phyloP scores from a whole-genome alignment of 2,797 vertebrate species.

The Lithobates sylvaticus region DNA sequence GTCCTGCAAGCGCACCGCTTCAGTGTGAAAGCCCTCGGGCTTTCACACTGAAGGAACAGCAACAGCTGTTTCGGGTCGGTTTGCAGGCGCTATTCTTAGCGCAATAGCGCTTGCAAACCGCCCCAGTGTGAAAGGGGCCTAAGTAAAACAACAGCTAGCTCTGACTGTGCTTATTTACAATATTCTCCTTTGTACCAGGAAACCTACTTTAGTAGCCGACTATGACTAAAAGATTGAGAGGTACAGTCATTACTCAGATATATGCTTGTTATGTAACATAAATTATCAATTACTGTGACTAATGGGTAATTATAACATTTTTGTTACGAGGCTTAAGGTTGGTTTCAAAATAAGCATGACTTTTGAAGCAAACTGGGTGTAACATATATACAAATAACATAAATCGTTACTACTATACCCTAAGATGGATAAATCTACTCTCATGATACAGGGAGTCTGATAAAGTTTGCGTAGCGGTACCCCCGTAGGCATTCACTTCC shows the following conservation, averaged over 20 bases:
- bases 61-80: no score
- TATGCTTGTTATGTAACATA: conserved; percentile 14
- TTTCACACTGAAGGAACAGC: no score
- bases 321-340: background rate
- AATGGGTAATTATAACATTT: conserved; percentile 24
- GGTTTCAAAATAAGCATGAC: background rate
- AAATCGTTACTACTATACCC: background rate
- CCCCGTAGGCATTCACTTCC: no score
- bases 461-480: no score
- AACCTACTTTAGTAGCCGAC: background rate
- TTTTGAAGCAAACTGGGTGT: conserved; percentile 1
- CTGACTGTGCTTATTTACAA: background rate
- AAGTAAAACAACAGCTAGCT: no score
- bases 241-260: conserved; percentile 9
- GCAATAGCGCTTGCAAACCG: no score
- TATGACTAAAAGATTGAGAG: background rate
- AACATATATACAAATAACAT: background rate
- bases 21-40: no score
- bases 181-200: background rate
- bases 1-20: no score
- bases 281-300: conserved; percentile 32
- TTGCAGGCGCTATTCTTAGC: no score
- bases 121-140: no score
- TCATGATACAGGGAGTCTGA: no score
- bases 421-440: background rate